Conservation (phyloP, 2,888 invertebrate genomes). For the Nudaria mundana region DNA sequence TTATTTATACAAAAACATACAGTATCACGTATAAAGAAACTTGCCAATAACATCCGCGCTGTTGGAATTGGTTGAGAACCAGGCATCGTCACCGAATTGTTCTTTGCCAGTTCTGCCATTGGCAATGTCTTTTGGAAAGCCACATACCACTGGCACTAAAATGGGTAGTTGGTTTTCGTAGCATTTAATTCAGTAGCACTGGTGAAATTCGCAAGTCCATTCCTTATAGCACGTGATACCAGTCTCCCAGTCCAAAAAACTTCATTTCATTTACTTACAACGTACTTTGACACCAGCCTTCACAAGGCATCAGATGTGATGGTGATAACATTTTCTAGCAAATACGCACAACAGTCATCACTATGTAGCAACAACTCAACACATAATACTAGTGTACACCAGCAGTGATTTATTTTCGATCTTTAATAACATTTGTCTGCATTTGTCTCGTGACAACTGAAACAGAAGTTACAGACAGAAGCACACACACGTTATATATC, state of each 20-base stretch:
- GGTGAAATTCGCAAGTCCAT: slow-evolving; percentile 89
- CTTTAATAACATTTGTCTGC: no score
- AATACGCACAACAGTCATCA: slow-evolving; percentile 30
- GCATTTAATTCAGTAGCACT: slow-evolving; percentile 85
- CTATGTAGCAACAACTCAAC: slow-evolving; percentile 19
- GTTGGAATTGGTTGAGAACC: slow-evolving; percentile 88
- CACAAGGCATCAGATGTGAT: slow-evolving; percentile 49
- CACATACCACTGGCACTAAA: slow-evolving; percentile 94
- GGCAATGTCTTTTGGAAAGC: slow-evolving; percentile 95
- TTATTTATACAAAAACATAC: no score
- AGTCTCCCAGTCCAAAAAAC: slow-evolving; percentile 94
- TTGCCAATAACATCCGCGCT: slow-evolving; percentile 95
- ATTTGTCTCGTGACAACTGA: slow-evolving; percentile 45
- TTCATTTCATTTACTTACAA: slow-evolving; percentile 86
- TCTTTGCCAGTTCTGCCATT: slow-evolving; percentile 90
- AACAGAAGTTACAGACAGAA: no score
- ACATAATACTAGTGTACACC: slow-evolving; percentile 21
- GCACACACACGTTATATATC: no score
- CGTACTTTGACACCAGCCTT: slow-evolving; percentile 71
- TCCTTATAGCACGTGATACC: slow-evolving; percentile 93
- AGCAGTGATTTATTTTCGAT: slow-evolving; percentile 30
- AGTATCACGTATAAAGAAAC: no score
- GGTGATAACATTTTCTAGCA: slow-evolving; percentile 39
- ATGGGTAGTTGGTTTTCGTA: slow-evolving; percentile 85
- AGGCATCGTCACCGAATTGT: slow-evolving; percentile 98